phyloP scores from a whole-genome alignment of 2,113 vertebrate genomes.

The Brienomyrus longianalis region DNA sequence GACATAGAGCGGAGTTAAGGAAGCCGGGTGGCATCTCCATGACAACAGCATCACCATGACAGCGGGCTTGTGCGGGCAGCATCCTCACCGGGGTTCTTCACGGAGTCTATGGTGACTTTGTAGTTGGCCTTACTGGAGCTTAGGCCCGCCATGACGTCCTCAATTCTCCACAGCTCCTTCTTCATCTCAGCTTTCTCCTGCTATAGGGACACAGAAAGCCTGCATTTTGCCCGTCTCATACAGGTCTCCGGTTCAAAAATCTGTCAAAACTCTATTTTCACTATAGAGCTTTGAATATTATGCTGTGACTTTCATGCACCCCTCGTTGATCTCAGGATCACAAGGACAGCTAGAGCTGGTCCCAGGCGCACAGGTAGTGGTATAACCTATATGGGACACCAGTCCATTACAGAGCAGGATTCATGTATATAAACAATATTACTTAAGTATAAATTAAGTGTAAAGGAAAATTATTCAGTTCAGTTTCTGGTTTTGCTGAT shows the following conservation, averaged over 20 bases:
- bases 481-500: neutral
- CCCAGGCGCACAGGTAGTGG: neutral
- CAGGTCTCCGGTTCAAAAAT: neutral
- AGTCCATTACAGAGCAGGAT: neutral
- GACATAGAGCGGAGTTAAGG: conserved; percentile 9
- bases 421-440: neutral
- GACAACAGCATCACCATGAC: neutral
- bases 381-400: neutral
- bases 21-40: neutral
- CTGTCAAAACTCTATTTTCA: neutral
- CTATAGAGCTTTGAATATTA: neutral
- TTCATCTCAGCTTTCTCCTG: conserved; percentile 87
- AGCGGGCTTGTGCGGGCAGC: conserved; percentile 12
- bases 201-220: conserved; percentile 31
- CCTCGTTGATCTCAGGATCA: neutral
- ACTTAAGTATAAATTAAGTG: neutral
- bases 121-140: conserved; percentile 91
- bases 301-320: neutral
- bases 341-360: neutral
- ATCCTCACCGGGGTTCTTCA: conserved; percentile 85
- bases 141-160: conserved; percentile 91
- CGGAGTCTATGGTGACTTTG: conserved; percentile 83
- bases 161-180: conserved; percentile 93
- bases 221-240: neutral
- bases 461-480: neutral